Conservation (phyloP, 2,888 invertebrate species). For the Hypomecis punctinalis region DNA sequence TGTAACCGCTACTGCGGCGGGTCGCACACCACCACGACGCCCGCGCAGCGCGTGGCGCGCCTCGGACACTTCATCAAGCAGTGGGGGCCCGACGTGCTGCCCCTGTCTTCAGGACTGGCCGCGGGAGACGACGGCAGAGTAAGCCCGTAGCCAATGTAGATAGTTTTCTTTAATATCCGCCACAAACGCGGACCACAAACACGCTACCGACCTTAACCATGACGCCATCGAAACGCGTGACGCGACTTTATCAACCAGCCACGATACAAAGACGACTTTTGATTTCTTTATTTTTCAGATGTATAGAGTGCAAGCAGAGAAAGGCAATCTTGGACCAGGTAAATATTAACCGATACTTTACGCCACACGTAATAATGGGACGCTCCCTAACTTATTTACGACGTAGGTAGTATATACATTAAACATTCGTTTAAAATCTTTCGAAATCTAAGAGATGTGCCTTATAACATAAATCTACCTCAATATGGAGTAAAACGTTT, state of each 20-base stretch:
- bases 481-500: no score
- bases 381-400: no score
- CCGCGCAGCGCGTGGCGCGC: constrained; percentile 88
- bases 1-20: constrained; percentile 92
- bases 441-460: no score
- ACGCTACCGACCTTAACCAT: no score
- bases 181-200: no score
- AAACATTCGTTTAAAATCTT: no score
- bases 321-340: constrained; percentile 66
- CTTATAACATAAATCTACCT: no score
- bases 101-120: constrained; percentile 74
- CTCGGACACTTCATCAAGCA: constrained; percentile 87
- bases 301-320: constrained; percentile 68
- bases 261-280: not conserved
- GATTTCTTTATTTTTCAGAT: constrained; percentile 55
- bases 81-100: constrained; percentile 87
- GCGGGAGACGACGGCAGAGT: constrained; percentile 78
- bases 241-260: no score
- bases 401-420: no score
- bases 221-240: no score
- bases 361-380: not conserved
- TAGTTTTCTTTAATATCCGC: not conserved
- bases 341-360: constrained; percentile 12
- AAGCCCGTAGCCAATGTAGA: constrained; percentile 11
- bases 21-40: constrained; percentile 89